Base-by-base conservation (phyloP, 2,797 vertebrate genomes). In the Enteromius argenteus region DNA sequence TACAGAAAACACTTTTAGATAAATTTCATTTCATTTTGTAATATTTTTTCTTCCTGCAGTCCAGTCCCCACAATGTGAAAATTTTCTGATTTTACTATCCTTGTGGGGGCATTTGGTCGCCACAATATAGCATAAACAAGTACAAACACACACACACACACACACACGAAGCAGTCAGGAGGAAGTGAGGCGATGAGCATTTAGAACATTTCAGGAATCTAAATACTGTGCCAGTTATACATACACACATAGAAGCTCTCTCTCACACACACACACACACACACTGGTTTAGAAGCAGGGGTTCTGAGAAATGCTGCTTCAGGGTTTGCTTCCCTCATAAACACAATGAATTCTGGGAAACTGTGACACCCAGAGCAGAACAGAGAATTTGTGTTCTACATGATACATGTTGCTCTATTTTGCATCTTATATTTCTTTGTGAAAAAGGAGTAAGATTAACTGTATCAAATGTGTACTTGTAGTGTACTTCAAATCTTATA, bases 261-360 rank as follows among this genome's bases (percentile, higher is more conserved):
- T 72, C 81, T 42, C 82, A 72, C 71, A 46, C 68, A 64, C 86
- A 76, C 51, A 42, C 64, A 78, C 66, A 71, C 79, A 71, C 68
- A 73, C 80, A 74, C 68, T 56, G 32, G 21, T 23, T 66, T 56
- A 79, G 76, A 86, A 67, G 77, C 64, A 83, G 79, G 80, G 87
- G 74, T 91, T 87, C 92, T 87, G 87, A 90, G 89, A 91, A 90
- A 84, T 90, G 88, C 88, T 90, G 90, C 89, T 89, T 92, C 91
- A 62, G 91, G 86, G 84, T 75, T 87, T 87, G 89, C 88, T 89
- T 87, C 84, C 87, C 90, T 92, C 89, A 90, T 93, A 93, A 94
- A 92, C 90, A 88, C 89, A 92, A 90, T 91, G 66, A 46, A 94
- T 92, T 94, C 91, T 91, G 89, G 90, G 92, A 93, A 91, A 86